Base-by-base conservation (phyloP, 2,797 vertebrate species). In the Enteromius argenteus region DNA sequence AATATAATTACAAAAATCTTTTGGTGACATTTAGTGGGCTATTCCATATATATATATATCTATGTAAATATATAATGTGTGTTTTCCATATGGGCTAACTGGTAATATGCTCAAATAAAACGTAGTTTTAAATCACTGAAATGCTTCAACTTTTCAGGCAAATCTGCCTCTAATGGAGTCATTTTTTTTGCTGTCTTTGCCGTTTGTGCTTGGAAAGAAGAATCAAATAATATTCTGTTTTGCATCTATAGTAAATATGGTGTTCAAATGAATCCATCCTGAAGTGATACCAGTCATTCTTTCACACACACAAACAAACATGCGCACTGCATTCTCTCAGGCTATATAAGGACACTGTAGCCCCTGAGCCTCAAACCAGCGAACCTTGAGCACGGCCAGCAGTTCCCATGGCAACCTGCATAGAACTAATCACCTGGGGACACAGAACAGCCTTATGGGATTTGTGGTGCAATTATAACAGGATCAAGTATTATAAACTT, bases 381-480 rank as follows among this genome's bases (percentile, higher is more conserved):
- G 56, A 79, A 84, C 84, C 67, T 83, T 35, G 69, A 84, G 82
- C 73, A 84, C 74, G 81, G 85, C 75, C 75, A 32, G 82, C 79
- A 85, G 87, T 88, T 88, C 83, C 83, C 85, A 88, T 86, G 76
- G 83, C 79, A 88, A 88, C 87, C 21, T 21, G 56, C 75, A 68
- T 32, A 83, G 69, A 85, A 46, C 44, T 19, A 80, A 83, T 83
- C 83, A 84, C 87, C 82, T 71, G 62, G 79, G 80, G 75, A 85
- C 75, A 86, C 79, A 42, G 46, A 72, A 68, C 67, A 84, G 80
- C 64, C 79, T 83, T 73, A 51, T 80, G 87, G 85, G 85, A 82
- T 32, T 73, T 84, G 85, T 84, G 79, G 82, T 80, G 35, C 69
- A 82, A 78, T 53, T 72, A 86, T 68, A 71, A 68, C 49, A 81